Base-by-base conservation (phyloP, 1,140 invertebrate species). In the Andrena cerasifolii region DNA sequence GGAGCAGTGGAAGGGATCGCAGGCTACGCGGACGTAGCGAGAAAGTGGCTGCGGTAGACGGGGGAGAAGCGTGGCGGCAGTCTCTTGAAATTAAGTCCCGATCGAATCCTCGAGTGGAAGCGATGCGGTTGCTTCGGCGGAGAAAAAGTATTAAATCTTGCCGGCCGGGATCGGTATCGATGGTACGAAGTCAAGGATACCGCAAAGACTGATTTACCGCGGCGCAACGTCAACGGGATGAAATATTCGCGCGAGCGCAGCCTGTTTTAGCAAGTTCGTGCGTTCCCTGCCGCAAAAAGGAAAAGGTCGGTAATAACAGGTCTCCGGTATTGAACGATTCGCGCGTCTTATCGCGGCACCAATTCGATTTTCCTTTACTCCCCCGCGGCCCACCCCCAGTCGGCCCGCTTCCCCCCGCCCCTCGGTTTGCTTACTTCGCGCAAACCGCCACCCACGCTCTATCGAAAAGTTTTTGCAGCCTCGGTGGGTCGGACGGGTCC, bases 401-500 rank as follows among this genome's bases (percentile, higher is more conserved):
- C 3, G 45, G 12, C 12, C 5, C 43, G 0, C n/a, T 49, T 40
- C 7, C n/a, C 2, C 47, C 18, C 45, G 8, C 7, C 14, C 12
- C 14, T 2, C 16, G 74, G 76, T 72, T 78, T 78, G 68, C 76
- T 78, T 78, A 78, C 68, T 33, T 68, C 67, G 68, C 75, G 67
- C 65, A 51, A 77, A 77, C 65, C 66, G 56, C 74, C 66, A 77
- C 66, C 74, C 76, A 68, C 36, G 53, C 71, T 36, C 43, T 54
- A 74, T 81, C 82, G 49, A 28, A 36, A 84, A 84, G 36, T 78
- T 78, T 80, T 78, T 65, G 74, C 74, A 36, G 70, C 28, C 62
- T 74, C 18, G 76, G 71, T 78, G 78, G 63, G 78, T 80, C 78
- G 76, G 83, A 86, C 73, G 78, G 84, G 85, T 87, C 36, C 84